A percentile compares a stretch with the other conserved stretches of the same genome.
These are phyloP conservation scores for Sebastes schlegelii DNA, from an alignment of 2,113 vertebrate species.

Conservation along the genomic window DNA sequence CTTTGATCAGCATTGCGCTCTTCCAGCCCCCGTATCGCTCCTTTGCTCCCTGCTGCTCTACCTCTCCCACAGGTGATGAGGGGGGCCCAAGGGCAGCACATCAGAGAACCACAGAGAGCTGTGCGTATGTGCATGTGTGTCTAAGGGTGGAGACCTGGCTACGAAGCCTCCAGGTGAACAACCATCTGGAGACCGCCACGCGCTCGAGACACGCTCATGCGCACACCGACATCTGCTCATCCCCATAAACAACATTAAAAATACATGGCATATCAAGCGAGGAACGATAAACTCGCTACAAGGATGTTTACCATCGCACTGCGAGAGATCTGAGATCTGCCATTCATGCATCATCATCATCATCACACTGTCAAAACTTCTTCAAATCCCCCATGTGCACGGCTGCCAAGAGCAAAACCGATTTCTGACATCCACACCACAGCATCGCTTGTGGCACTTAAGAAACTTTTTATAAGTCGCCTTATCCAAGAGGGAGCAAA, in stretches of 20 bases:
- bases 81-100: constrained; percentile 67
- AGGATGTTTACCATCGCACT: constrained; percentile 56
- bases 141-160: constrained; percentile 53
- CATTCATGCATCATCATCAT: constrained; percentile 30
- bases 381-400: constrained; percentile 37
- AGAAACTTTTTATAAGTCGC: constrained; percentile 30
- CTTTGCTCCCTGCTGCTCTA: constrained; percentile 71
- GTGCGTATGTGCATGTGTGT: constrained; percentile 24
- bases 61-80: constrained; percentile 71
- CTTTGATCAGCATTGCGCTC: constrained; percentile 74
- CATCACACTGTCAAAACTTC: constrained; percentile 54
- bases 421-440: constrained; percentile 55
- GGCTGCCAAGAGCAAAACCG: constrained; percentile 50
- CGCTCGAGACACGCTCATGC: constrained; percentile 35
- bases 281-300: constrained; percentile 48
- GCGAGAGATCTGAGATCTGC: constrained; percentile 52
- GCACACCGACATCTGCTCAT: constrained; percentile 59
- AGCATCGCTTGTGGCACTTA: constrained; percentile 49
- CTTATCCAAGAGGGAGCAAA: constrained; percentile 29
- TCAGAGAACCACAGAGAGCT: constrained; percentile 60
- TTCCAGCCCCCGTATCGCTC: constrained; percentile 27
- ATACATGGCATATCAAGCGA: constrained; percentile 56
- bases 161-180: constrained; percentile 64
- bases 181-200: constrained; percentile 73
- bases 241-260: constrained; percentile 73